phyloP scores from a whole-genome alignment of 1,140 invertebrate genomes.

The Araneus ventricosus region DNA sequence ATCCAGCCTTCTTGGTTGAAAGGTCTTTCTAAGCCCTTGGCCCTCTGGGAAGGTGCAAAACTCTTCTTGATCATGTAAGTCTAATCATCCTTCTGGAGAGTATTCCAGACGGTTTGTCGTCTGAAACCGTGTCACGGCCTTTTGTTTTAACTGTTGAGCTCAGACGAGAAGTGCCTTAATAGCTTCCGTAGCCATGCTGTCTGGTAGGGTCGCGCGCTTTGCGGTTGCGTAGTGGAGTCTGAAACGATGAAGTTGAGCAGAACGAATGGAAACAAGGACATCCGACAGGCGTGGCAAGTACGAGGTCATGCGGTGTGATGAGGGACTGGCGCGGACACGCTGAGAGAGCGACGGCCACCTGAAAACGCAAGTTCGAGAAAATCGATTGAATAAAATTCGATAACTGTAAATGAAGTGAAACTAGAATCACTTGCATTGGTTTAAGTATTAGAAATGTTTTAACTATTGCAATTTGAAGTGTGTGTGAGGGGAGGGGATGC shows the following conservation, averaged over 20 bases:
- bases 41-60: constrained; percentile 3
- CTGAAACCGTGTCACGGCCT: constrained; percentile 52
- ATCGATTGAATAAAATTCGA: background rate
- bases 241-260: constrained; percentile 10
- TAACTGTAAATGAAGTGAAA: no score
- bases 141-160: constrained; percentile 64
- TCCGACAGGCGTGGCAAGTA: constrained; percentile 50
- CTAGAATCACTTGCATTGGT: no score
- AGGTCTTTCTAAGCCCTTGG: constrained; percentile 28
- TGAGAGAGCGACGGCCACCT: background rate
- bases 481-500: no score
- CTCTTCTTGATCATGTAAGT: background rate
- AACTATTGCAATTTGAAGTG: no score
- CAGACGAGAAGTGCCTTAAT: constrained; percentile 1
- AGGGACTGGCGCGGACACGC: background rate
- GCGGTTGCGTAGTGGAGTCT: background rate
- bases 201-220: constrained; percentile 7
- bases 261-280: constrained; percentile 55
- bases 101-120: constrained; percentile 61
- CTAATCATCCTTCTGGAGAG: constrained; percentile 26
- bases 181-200: constrained; percentile 61
- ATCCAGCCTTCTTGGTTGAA: background rate
- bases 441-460: no score
- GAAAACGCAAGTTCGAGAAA: background rate
- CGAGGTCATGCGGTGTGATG: constrained; percentile 17